Base-by-base conservation (phyloP, 2,888 invertebrate species). In the Acronicta aceris region DNA sequence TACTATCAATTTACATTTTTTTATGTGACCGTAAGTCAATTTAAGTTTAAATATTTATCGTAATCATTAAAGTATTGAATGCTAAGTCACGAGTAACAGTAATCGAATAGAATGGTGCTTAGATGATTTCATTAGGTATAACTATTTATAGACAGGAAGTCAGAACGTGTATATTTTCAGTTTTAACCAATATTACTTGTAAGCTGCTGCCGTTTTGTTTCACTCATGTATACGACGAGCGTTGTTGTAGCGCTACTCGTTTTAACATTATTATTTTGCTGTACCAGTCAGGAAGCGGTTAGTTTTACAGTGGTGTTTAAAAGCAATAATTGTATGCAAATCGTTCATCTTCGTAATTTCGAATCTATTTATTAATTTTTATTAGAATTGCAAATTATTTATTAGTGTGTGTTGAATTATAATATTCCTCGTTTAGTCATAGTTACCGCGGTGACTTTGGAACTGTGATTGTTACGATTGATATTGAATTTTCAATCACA, bases 61-160 rank as follows among this genome's bases (percentile, higher is more conserved):
- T 89, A 89, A 86, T 87, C 86, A 83, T 66, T 82, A 87, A 84
- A 91, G 90, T 93, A 92, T 92, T 91, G 87, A 90, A 88, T 85
- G 89, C 89, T 93, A 90, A 92, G 92, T 94, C 92, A 90, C 87
- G 80, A 81, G 86, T 89, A 90, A 91, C 90, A 87, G 89, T 89
- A 86, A 94, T 93, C 93, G 94, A 94, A 94, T 94, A 94, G 92
- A 94, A 93, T 93, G 94, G 94, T 94, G 94, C 94, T 94, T 94
- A 93, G 92, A 90, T 82, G 84, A 91, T 91, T 92, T 90, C 83
- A 85, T 90, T 92, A 93, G 89, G 78, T 80, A 82, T 90, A 87
- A 89, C 84, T 90, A 90, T 89, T 89, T 90, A 89, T 89, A 90
- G 84, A 85, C 77, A 81, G 80, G 84, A 84, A 71, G 81, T 85